Evolutionary conservation across 1,140 invertebrate genomes (phyloP), one percentile per base, ranked within the genome.

Genomic region (Rhizoglyphus robini): DNA sequence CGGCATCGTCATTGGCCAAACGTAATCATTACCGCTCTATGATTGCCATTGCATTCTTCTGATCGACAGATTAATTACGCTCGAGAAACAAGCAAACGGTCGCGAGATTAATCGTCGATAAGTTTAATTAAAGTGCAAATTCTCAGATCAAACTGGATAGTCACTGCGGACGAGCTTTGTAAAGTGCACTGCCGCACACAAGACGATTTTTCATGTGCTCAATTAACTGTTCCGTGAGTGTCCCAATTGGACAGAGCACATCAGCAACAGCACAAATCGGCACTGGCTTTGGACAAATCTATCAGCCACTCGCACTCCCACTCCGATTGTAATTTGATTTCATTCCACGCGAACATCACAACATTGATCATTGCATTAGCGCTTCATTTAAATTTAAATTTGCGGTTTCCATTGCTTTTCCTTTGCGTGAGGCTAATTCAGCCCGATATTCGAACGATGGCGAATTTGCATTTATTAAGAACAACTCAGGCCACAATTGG

Each of bases 91-190:
- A 5, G 23, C 51, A 32, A 5, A 54, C 31, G 20, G 23, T 8
- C 23, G 20, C 31, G 51, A 54, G 51, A 54, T 54, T 54, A 54
- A 54, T 54, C 51, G 51, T 54, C 51, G 51, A 54, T 54, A 54
- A 54, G 51, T 54, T 54, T 54, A 54, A 54, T 54, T 54, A 54
- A 54, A 54, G 51, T 54, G 51, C 20, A 54, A 54, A 54, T 54
- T 54, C 51, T 54, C 8, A 8, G 51, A 54, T 54, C 8, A 54
- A 54, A 20, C 23, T 54, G 8, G 51, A 54, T 54, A 54, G 23
- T 54, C 31, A 32, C 20, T 54, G 51, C 15, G 51, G 23, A 23
- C 8, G 8, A 8, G 15, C 51, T 54, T 11, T 54, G 23, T 54
- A 15, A 25, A 8, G 51, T 54, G 8, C 51, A 46, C 41, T 23